Base-by-base conservation (phyloP, 2,888 invertebrate species). In the Apocheima hispidaria region DNA sequence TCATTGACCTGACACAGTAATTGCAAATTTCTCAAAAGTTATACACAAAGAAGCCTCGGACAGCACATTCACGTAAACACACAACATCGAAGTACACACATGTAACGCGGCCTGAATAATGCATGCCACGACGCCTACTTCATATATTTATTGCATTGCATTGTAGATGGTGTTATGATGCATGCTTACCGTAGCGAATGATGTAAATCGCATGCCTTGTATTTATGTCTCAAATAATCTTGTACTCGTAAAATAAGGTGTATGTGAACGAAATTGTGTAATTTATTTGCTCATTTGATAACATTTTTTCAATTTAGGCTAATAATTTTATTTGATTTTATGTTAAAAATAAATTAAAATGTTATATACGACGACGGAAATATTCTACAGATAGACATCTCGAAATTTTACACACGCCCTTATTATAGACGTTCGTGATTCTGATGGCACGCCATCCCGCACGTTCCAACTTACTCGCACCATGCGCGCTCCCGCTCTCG, bases 181-280 rank as follows among this genome's bases (percentile, higher is more conserved):
- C 87, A 87, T 88, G 86, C 66, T 63, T 67, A 71, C 68, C 66
- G 65, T 65, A 70, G 74, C 40, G 74, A 72, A 74, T 72, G 75
- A 77, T 77, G 73, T 65, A 66, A 73, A 78, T 82, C 86, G 88
- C 88, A 89, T 87, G 89, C 78, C 83, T 85, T 85, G 81, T 86
- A 83, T 79, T 77, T 77, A 72, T 74, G 69, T 65, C 50, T 46
- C 40, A 10, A 18, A 23, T 57, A 48, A 54, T 69, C 35, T 41
- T 36, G 36, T 61, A 51, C 33, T 41, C 55, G 50, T 46, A 44
- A 33, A 38, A 7, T 50, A 36, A 53, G 41, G 48, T 52, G 51
- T 38, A 18, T 46, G 30, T 23, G n/a, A 33, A 20, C 35, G 4
- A 12, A 26, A 9, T 16, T 38, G 18, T 49, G 48, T 20, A 41